Evolutionary conservation across 2,797 vertebrate species (phyloP).

Genomic region (Sebastes nivosus): DNA sequence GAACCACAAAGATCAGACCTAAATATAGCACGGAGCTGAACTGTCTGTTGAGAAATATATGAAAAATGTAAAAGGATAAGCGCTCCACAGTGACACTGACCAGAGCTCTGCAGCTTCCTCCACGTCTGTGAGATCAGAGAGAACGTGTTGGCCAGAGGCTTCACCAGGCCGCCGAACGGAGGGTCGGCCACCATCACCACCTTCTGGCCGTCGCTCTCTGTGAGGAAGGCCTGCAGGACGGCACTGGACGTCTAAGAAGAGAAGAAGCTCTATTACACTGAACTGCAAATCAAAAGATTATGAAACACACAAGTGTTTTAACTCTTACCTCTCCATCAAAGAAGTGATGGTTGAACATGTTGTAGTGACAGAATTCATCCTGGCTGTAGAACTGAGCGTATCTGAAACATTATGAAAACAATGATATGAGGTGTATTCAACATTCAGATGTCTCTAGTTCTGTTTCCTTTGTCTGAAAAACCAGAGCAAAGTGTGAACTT

Average conservation of each 20-base stretch:
- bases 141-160: conserved; percentile 91
- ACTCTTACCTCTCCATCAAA: conserved; percentile 90
- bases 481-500: conserved; percentile 9
- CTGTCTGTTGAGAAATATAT: not conserved
- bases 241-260: conserved; percentile 75
- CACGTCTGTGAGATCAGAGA: conserved; percentile 86
- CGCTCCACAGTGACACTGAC: conserved; percentile 61
- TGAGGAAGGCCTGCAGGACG: conserved; percentile 84
- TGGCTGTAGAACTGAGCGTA: conserved; percentile 92
- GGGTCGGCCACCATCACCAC: conserved; percentile 93
- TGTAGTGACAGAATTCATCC: conserved; percentile 95
- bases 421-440: not conserved
- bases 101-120: conserved; percentile 75
- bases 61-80: not conserved
- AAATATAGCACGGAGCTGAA: not conserved
- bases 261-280: not conserved
- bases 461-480: not conserved
- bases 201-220: conserved; percentile 76
- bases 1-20: not conserved
- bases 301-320: fast-evolving
- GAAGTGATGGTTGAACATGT: conserved; percentile 99
- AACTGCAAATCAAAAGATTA: too few species aligned
- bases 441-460: not conserved
- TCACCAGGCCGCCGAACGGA: conserved; percentile 94
- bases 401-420: conserved; percentile 64